Conservation (phyloP, 1,140 invertebrate genomes). For the Latrodectus geometricus region DNA sequence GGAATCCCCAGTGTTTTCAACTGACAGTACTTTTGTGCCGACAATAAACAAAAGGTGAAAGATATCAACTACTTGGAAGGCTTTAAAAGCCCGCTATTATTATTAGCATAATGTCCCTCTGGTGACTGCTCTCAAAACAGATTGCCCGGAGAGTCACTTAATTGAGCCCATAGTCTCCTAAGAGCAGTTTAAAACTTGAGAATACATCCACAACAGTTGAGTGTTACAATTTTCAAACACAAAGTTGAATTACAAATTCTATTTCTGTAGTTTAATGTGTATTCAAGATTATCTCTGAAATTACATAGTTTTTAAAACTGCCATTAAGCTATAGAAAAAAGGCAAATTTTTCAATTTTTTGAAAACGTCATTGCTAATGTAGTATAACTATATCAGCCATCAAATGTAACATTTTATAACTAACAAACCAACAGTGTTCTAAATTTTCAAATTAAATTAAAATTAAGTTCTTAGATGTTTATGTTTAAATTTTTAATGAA, state of each 20-base stretch:
- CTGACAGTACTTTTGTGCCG: slow-evolving; percentile 22
- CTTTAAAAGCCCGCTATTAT: slow-evolving; percentile 54
- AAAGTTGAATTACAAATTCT: neutral
- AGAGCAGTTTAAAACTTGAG: slow-evolving; percentile 13
- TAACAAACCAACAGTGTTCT: too few species aligned
- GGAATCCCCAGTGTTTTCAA: slow-evolving; percentile 28
- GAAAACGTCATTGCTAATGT: too few species aligned
- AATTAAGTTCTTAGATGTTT: too few species aligned
- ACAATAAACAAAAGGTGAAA: slow-evolving; percentile 46
- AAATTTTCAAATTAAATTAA: too few species aligned
- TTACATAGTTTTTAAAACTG: too few species aligned
- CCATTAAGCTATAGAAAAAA: too few species aligned
- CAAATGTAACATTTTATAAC: too few species aligned
- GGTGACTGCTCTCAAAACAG: neutral
- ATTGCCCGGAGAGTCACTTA: slow-evolving; percentile 8
- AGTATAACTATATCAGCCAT: too few species aligned
- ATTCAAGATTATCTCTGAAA: too few species aligned
- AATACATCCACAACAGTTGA: neutral
- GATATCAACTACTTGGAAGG: slow-evolving; percentile 18
- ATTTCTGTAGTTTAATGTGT: neutral
- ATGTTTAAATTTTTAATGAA: too few species aligned
- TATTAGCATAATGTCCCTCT: slow-evolving; percentile 48
- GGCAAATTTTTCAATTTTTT: too few species aligned
- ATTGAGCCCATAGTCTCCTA: slow-evolving; percentile 33
- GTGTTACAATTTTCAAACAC: slow-evolving; percentile 31